These are phyloP conservation scores for Bucorvus abyssinicus DNA, from an alignment of 2,797 vertebrate genomes.

Conservation along the genomic window DNA sequence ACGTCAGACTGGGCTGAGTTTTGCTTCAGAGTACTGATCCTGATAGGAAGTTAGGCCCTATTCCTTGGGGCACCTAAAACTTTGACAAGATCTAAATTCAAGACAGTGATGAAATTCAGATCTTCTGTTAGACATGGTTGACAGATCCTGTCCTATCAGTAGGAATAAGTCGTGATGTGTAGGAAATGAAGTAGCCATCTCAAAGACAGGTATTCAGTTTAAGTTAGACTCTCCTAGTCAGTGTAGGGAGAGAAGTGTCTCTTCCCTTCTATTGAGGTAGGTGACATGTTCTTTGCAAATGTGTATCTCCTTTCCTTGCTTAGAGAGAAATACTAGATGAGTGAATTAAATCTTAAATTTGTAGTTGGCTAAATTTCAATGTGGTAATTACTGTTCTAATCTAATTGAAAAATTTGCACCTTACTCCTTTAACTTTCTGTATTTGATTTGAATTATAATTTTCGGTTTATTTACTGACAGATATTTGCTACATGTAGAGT, in stretches of 20 bases:
- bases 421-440: background rate
- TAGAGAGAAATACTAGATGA: background rate
- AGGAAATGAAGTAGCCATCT: background rate
- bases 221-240: background rate
- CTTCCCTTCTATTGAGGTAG: background rate
- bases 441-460: background rate
- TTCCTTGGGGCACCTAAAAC: background rate
- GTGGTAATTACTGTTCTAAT: background rate
- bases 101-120: background rate
- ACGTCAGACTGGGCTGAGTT: background rate
- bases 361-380: background rate
- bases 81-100: background rate
- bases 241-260: background rate
- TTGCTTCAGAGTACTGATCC: background rate
- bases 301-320: background rate
- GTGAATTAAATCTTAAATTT: background rate
- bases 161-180: background rate
- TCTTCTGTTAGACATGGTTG: fast-evolving
- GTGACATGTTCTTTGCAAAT: background rate
- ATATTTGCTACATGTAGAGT: background rate
- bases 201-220: background rate
- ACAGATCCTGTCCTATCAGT: background rate
- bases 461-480: background rate
- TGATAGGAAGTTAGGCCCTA: no score
- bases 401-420: background rate